A percentile compares a stretch with the other conserved stretches of the same genome.
Conservation (phyloP, 2,888 invertebrate genomes). For the Sympetrum striolatum region DNA sequence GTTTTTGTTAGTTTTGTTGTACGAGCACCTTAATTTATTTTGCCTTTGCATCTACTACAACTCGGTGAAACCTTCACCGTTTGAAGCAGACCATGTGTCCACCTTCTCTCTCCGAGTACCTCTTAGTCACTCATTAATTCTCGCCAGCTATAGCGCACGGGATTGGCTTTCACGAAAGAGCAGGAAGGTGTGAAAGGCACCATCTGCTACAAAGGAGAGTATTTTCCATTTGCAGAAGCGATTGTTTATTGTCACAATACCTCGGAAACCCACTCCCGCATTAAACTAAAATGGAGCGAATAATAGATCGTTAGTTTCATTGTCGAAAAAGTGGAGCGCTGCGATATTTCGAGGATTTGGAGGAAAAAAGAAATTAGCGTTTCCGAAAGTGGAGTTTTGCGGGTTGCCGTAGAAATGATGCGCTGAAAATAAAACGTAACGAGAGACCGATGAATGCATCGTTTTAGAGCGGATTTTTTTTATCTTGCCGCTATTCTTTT, state of each 20-base stretch:
- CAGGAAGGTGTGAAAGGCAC: background rate
- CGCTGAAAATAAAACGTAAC: too few relatives aligned
- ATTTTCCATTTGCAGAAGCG: background rate
- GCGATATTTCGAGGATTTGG: background rate
- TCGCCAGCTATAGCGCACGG: too few relatives aligned
- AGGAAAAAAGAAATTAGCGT: background rate
- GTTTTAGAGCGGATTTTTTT: background rate
- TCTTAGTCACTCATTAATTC: background rate
- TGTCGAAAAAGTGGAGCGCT: background rate
- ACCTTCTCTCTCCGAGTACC: background rate
- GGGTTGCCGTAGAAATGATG: too few relatives aligned
- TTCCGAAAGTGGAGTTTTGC: background rate
- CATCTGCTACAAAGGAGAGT: background rate
- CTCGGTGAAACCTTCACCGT: background rate
- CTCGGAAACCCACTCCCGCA: background rate
- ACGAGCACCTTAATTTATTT: too few relatives aligned
- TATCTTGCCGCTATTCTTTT: background rate
- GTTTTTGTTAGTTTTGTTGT: too few relatives aligned
- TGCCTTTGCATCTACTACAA: too few relatives aligned
- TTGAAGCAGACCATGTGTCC: background rate
- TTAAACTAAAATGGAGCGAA: background rate
- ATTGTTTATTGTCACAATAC: background rate
- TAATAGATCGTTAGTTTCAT: background rate
- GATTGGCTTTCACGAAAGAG: too few relatives aligned
- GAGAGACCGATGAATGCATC: background rate